Evolutionary conservation across 64 coral and sea anemone species (phyloP).

Genomic region (Stichodactyla mertensii): DNA sequence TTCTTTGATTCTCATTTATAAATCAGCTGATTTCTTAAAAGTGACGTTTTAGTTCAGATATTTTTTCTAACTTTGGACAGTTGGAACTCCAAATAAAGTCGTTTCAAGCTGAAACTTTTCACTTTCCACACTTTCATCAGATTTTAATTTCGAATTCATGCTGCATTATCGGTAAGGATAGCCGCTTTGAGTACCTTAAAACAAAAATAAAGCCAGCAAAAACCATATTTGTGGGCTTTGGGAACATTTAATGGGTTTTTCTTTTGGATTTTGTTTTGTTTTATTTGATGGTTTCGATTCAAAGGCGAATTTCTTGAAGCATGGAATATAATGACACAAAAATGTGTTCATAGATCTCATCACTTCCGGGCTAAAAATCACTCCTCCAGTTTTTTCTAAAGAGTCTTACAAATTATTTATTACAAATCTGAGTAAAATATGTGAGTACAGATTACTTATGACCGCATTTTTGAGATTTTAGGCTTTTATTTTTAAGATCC

Average conservation of each 20-base stretch:
- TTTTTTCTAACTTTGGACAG: neutral
- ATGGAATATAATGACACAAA: neutral
- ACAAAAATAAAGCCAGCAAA: neutral
- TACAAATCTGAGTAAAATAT: neutral
- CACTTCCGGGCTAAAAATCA: neutral
- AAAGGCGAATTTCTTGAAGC: neutral
- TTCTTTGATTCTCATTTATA: neutral
- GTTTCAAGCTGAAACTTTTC: constrained; percentile 8
- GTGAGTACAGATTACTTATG: neutral
- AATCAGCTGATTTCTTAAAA: neutral
- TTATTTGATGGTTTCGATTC: neutral
- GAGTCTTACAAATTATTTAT: neutral
- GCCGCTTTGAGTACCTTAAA: neutral
- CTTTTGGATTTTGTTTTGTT: neutral
- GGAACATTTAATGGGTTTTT: neutral
- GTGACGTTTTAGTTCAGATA: neutral
- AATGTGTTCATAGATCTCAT: neutral
- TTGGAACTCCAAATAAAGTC: neutral
- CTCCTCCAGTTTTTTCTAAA: neutral
- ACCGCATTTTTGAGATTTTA: neutral
- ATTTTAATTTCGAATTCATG: neutral
- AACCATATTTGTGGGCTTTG: neutral
- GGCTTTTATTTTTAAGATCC: neutral
- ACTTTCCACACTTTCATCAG: neutral
- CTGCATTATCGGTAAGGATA: neutral